phyloP scores from a whole-genome alignment of 1,140 invertebrate genomes.

The Paracyclopina nana region DNA sequence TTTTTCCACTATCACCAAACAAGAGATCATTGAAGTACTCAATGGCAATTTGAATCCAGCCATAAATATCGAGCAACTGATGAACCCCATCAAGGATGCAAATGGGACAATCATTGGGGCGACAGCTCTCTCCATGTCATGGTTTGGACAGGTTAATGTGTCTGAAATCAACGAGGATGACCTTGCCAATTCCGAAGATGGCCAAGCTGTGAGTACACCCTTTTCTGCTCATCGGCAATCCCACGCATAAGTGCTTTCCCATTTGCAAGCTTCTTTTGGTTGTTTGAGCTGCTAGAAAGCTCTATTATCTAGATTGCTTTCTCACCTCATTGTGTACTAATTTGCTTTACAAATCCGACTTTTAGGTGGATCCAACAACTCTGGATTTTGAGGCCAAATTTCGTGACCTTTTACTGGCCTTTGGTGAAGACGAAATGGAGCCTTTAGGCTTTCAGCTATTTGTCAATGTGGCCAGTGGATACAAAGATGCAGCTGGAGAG shows the following conservation, averaged over 20 bases:
- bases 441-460: not conserved
- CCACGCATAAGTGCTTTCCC: not conserved
- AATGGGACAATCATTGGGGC: slow-evolving; percentile 40
- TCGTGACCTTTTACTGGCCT: not conserved
- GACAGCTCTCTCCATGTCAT: slow-evolving; percentile 36
- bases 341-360: not conserved
- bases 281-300: not conserved
- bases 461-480: slow-evolving; percentile 6
- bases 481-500: slow-evolving; percentile 20
- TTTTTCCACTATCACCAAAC: not conserved
- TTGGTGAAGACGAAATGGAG: not conserved
- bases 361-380: not conserved
- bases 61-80: not conserved
- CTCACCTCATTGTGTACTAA: not conserved
- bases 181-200: not conserved
- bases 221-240: not conserved
- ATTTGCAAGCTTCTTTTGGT: not conserved
- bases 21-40: not conserved
- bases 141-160: slow-evolving; percentile 36
- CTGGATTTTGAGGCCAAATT: slow-evolving; percentile 5
- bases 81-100: slow-evolving; percentile 26
- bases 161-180: not conserved
- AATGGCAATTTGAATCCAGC: not conserved
- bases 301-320: not conserved
- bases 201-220: not conserved